phyloP scores from a whole-genome alignment of 2,113 vertebrate species.

The Saccopteryx bilineata region DNA sequence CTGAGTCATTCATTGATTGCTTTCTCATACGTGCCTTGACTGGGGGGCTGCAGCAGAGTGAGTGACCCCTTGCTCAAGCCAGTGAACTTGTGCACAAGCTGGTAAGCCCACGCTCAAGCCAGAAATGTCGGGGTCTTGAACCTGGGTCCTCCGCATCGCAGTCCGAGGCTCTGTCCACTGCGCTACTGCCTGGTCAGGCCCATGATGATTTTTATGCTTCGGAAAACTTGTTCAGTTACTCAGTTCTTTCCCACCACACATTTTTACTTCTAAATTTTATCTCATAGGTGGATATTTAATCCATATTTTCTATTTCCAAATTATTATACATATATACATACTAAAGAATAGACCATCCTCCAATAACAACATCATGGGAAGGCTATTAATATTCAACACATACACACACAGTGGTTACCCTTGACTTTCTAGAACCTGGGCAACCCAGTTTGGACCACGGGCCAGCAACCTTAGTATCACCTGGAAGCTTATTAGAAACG shows the following conservation, averaged over 20 bases:
- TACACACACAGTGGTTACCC: background rate
- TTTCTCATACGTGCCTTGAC: no score
- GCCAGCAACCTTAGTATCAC: background rate
- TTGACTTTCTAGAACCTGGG: background rate
- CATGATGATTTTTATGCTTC: background rate
- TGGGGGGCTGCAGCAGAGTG: no score
- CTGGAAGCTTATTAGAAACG: background rate
- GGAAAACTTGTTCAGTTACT: background rate
- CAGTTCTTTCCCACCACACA: background rate
- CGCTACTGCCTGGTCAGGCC: background rate
- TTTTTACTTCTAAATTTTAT: constrained; percentile 11
- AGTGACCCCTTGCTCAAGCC: no score
- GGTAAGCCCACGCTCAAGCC: no score
- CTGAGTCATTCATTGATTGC: no score
- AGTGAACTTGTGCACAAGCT: no score
- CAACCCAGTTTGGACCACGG: background rate
- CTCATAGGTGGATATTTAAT: background rate
- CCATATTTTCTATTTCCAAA: constrained; percentile 28
- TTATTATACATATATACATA: background rate
- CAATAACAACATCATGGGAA: background rate
- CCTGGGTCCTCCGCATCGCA: no score
- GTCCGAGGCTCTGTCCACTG: no score
- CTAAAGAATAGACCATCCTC: background rate
- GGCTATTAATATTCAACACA: background rate
- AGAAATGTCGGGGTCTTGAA: no score